phyloP scores from a whole-genome alignment of 2,797 vertebrate species.

The Siniperca obscura region DNA sequence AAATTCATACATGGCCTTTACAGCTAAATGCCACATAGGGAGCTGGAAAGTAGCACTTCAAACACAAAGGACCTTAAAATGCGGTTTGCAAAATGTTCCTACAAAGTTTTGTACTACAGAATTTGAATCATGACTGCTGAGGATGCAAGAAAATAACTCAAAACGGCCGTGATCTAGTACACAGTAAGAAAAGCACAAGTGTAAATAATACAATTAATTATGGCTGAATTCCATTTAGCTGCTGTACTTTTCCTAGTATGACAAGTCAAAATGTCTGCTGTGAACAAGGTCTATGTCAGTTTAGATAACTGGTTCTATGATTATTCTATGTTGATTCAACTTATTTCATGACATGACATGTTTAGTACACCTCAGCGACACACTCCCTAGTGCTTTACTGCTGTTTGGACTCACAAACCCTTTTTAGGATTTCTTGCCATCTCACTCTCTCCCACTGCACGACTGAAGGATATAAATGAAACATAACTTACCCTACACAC shows the following conservation, averaged over 20 bases:
- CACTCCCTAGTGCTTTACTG: neutral
- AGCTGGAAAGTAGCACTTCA: neutral
- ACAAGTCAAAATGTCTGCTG: neutral
- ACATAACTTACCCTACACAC: neutral
- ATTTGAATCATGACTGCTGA: neutral
- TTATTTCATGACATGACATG: neutral
- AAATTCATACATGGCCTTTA: conserved; percentile 8
- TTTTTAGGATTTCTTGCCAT: neutral
- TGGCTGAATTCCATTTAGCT: neutral
- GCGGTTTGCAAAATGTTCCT: neutral
- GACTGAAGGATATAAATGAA: neutral
- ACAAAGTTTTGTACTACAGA: neutral
- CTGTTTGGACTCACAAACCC: neutral
- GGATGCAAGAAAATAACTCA: neutral
- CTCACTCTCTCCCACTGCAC: too few relatives aligned
- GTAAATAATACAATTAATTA: conserved; percentile 8
- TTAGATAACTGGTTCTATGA: neutral
- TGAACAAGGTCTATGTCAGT: neutral
- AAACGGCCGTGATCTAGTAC: neutral
- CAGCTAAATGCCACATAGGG: neutral
- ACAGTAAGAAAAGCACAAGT: neutral
- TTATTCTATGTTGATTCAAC: neutral
- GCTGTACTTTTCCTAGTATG: neutral
- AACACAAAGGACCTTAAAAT: conserved; percentile 4
- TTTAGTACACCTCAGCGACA: neutral